These are phyloP conservation scores for Trichogramma evanescens DNA, from an alignment of 2,888 invertebrate species.

Conservation along the genomic window DNA sequence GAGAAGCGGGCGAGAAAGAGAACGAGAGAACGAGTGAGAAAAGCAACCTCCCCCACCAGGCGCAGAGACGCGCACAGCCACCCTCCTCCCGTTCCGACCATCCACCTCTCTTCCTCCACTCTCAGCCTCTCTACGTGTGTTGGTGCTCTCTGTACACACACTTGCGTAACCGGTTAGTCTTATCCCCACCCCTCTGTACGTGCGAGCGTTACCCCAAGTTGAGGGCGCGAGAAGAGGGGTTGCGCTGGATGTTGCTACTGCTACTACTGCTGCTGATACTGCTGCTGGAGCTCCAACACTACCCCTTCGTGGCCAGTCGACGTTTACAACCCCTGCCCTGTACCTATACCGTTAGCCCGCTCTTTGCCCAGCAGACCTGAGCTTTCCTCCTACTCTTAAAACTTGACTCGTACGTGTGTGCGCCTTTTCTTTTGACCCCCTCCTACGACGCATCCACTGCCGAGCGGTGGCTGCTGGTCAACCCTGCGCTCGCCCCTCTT, in stretches of 20 bases:
- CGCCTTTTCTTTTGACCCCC: constrained; percentile 19
- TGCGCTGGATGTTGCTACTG: neutral
- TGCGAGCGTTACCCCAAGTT: constrained; percentile 25
- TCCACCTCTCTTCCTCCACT: constrained; percentile 21
- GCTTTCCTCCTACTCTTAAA: constrained; percentile 2
- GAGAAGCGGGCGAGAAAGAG: too few species aligned
- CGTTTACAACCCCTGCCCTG: neutral
- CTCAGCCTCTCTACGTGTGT: constrained; percentile 22
- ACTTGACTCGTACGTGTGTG: neutral
- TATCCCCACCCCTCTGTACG: constrained; percentile 38
- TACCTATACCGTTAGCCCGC: neutral
- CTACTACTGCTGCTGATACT: too few species aligned
- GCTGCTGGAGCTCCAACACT: constrained; percentile 14
- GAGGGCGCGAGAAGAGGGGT: constrained; percentile 30
- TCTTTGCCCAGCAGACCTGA: neutral
- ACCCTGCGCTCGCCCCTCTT: constrained; percentile 10
- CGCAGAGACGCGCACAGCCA: neutral
- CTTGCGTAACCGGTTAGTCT: constrained; percentile 37
- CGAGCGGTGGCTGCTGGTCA: constrained; percentile 17
- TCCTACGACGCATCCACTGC: constrained; percentile 13
- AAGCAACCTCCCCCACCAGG: constrained; percentile 29
- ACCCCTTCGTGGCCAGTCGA: constrained; percentile 5
- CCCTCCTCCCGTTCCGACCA: neutral
- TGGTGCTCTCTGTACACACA: constrained; percentile 4
- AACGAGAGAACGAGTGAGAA: too few species aligned